Evolutionary conservation across 2,113 vertebrate species (phyloP).

Genomic region (Vimba vimba): DNA sequence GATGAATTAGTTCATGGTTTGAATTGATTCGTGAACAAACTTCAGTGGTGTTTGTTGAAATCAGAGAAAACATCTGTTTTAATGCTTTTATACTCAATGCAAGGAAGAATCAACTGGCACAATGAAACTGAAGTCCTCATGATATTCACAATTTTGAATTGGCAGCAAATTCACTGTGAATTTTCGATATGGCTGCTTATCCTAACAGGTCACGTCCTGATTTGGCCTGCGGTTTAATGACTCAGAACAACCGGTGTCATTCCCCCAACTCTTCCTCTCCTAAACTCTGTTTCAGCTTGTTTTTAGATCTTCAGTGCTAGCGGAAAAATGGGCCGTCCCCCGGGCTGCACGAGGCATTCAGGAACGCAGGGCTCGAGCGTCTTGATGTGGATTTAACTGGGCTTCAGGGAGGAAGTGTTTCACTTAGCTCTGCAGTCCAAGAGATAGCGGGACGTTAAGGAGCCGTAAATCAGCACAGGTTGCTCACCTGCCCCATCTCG

Average conservation of each 20-base stretch:
- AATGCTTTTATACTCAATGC: background rate
- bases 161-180: background rate
- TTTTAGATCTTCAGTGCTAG: constrained; percentile 41
- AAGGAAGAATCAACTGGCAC: background rate
- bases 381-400: constrained; percentile 63
- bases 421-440: constrained; percentile 54
- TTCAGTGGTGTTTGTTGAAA: background rate
- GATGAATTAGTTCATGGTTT: background rate
- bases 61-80: background rate
- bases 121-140: background rate
- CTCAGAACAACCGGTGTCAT: constrained; percentile 9
- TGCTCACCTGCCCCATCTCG: constrained; percentile 58
- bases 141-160: background rate
- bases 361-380: constrained; percentile 39
- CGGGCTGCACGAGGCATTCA: constrained; percentile 42
- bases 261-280: constrained; percentile 15
- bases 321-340: background rate
- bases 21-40: background rate
- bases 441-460: constrained; percentile 51
- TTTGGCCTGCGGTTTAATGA: constrained; percentile 26
- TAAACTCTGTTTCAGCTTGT: constrained; percentile 41
- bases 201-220: background rate
- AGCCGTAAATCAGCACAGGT: constrained; percentile 60
- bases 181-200: background rate
- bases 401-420: constrained; percentile 66